Evolutionary conservation across 2,888 invertebrate species (phyloP).

Genomic region (Ashinkailepas kermadecensis): DNA sequence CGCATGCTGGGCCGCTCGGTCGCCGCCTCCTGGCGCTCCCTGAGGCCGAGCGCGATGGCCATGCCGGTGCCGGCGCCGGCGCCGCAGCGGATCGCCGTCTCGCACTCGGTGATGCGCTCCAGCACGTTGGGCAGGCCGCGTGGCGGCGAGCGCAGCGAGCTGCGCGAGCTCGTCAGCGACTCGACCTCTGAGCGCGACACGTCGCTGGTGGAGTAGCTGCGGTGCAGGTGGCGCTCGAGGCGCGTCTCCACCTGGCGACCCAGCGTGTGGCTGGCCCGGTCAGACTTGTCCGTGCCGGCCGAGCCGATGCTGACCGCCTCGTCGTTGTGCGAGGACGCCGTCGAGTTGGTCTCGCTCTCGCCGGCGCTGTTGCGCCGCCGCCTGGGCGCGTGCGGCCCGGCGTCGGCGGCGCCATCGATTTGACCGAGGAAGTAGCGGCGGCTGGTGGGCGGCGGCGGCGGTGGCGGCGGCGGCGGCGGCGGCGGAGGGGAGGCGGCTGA

Average conservation of each 20-base stretch:
- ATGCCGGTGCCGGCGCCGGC: slow-evolving; percentile 40
- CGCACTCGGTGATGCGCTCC: slow-evolving; percentile 15
- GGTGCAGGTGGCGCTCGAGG: slow-evolving; percentile 21
- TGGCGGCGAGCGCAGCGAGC: background rate
- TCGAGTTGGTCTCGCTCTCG: slow-evolving; percentile 20
- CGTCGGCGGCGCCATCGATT: background rate
- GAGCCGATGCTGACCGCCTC: background rate
- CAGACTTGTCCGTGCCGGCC: slow-evolving; percentile 3
- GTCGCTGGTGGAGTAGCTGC: slow-evolving; percentile 12
- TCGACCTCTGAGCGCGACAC: background rate
- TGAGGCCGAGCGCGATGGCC: slow-evolving; percentile 38
- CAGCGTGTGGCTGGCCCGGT: background rate
- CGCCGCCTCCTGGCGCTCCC: slow-evolving; percentile 41
- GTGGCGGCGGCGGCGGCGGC: background rate
- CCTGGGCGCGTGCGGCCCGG: no score
- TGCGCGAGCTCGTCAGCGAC: slow-evolving; percentile 2
- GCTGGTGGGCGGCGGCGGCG: background rate
- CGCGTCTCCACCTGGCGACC: slow-evolving; percentile 24
- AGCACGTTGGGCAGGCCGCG: background rate
- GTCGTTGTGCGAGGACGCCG: background rate
- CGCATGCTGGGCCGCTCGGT: slow-evolving; percentile 26
- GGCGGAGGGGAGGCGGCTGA: background rate
- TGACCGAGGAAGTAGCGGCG: slow-evolving; percentile 15
- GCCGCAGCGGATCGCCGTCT: slow-evolving; percentile 35
- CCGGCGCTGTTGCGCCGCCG: slow-evolving; percentile 15